Evolutionary conservation across 2,888 invertebrate genomes (phyloP).

Genomic region (Cephonodes hylas): DNA sequence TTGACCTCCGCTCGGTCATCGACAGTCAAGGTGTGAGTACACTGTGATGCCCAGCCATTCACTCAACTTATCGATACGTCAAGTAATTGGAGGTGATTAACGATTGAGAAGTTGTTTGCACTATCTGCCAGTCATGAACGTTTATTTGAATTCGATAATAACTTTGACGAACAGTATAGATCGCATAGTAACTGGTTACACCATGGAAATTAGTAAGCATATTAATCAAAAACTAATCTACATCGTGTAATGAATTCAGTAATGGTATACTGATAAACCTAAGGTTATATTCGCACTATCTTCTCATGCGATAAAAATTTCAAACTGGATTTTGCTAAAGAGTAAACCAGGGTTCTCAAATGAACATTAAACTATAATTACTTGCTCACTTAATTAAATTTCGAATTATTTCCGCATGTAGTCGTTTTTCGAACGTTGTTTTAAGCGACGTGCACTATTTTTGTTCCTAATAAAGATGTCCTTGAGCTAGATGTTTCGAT

Average conservation of each 20-base stretch:
- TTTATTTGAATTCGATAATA: slow-evolving; percentile 10
- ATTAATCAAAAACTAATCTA: slow-evolving; percentile 12
- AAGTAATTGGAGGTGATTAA: neutral
- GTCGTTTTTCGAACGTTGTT: neutral
- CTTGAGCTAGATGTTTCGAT: neutral
- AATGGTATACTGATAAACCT: neutral
- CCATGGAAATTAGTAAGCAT: neutral
- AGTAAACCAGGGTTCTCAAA: no score
- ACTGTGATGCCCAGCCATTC: neutral
- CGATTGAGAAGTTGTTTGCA: neutral
- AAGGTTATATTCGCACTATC: neutral
- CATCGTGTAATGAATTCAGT: slow-evolving; percentile 19
- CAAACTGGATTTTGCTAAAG: neutral
- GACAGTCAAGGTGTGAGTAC: slow-evolving; percentile 17
- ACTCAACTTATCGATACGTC: neutral
- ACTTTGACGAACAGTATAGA: slow-evolving; percentile 14
- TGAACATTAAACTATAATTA: no score
- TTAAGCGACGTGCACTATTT: neutral
- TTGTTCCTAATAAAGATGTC: neutral
- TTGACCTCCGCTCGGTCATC: slow-evolving; percentile 23
- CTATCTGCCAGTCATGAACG: neutral
- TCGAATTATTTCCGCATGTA: neutral
- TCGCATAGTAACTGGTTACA: slow-evolving; percentile 30
- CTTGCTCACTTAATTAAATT: neutral
- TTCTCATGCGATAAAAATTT: neutral